A percentile compares a stretch with the other conserved stretches of the same genome.
These are phyloP conservation scores for Aptenodytes patagonicus DNA, from an alignment of 2,113 vertebrate genomes.

Conservation along the genomic window DNA sequence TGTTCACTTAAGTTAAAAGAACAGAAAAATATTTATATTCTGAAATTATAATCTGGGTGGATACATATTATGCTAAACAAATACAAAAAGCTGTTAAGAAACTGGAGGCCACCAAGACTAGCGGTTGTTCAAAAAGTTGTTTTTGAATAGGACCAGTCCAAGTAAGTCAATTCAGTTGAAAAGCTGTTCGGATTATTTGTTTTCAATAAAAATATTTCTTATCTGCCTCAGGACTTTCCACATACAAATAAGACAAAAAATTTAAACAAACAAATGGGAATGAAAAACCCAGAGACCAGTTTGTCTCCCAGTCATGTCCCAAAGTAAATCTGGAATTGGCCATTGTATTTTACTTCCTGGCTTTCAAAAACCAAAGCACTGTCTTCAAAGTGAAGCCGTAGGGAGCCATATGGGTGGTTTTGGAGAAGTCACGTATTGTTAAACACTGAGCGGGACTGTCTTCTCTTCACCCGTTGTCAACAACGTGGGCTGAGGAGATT, in stretches of 20 bases:
- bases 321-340: not conserved
- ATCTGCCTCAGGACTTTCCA: not conserved
- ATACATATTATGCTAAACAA: not conserved
- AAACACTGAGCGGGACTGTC: not conserved
- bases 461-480: not conserved
- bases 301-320: not conserved
- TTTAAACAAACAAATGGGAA: not conserved
- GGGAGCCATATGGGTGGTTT: not conserved
- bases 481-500: not conserved
- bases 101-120: not conserved
- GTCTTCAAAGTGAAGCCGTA: conserved; percentile 33
- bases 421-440: not conserved
- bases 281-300: not conserved
- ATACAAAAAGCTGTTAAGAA: not conserved
- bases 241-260: not conserved
- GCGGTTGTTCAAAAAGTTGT: not conserved
- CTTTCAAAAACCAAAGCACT: not conserved
- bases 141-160: not conserved
- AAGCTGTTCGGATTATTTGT: not conserved
- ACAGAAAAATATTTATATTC: not conserved
- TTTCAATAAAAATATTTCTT: conserved; percentile 12
- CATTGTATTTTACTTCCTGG: conserved; percentile 42
- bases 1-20: not conserved
- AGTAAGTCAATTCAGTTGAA: not conserved
- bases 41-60: not conserved